phyloP scores from a whole-genome alignment of 1,140 invertebrate species.

The Eupeodes corollae region DNA sequence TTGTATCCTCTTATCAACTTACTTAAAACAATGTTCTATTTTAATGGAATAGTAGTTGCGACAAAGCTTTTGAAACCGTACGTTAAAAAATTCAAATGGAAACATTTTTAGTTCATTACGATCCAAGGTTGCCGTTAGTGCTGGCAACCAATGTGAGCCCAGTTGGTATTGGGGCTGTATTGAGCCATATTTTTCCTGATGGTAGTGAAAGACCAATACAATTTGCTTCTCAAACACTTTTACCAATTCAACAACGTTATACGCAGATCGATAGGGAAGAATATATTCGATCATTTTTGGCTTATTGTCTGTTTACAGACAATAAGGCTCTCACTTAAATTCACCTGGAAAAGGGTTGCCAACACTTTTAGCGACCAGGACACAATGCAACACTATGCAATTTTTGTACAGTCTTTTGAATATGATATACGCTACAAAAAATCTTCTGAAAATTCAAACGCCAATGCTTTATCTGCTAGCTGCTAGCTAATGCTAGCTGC shows the following conservation, averaged over 20 bases:
- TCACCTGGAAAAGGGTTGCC: slow-evolving; percentile 19
- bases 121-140: slow-evolving; percentile 39
- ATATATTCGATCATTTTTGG: slow-evolving; percentile 39
- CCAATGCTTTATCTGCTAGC: slow-evolving; percentile 13
- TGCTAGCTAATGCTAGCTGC: slow-evolving; percentile 2
- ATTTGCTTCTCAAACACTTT: slow-evolving; percentile 40
- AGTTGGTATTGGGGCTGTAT: slow-evolving; percentile 37
- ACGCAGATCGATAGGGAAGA: slow-evolving; percentile 44
- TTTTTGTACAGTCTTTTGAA: slow-evolving; percentile 22
- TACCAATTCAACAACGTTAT: slow-evolving; percentile 39
- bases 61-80: slow-evolving; percentile 7
- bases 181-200: slow-evolving; percentile 32
- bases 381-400: slow-evolving; percentile 32
- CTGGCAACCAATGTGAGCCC: slow-evolving; percentile 35
- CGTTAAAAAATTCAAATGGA: slow-evolving; percentile 22
- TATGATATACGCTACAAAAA: slow-evolving; percentile 16
- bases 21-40: slow-evolving; percentile 10
- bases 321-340: slow-evolving; percentile 39
- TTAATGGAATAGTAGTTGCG: slow-evolving; percentile 8
- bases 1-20: slow-evolving; percentile 14
- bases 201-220: slow-evolving; percentile 38
- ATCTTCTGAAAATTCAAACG: slow-evolving; percentile 14
- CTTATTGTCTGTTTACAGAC: slow-evolving; percentile 40
- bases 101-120: slow-evolving; percentile 31
- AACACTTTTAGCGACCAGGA: slow-evolving; percentile 15